Percentiles rank a stretch among this genome's conserved stretches.
phyloP scores from a whole-genome alignment of 2,888 invertebrate species.

The Carterocephalus palaemon region DNA sequence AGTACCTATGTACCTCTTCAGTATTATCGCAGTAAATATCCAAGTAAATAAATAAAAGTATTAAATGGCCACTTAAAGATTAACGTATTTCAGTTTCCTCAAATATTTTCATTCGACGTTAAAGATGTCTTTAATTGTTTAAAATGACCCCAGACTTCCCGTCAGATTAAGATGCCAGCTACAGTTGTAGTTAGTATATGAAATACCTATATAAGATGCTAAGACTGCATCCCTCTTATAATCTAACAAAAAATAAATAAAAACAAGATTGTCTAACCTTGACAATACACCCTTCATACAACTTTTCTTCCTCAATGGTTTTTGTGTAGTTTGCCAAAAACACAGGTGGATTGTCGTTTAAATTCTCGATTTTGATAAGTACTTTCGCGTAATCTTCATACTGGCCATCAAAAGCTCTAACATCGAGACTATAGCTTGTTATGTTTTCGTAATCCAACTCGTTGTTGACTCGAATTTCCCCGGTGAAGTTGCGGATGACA shows the following conservation, averaged over 20 bases:
- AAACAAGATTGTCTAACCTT: slow-evolving; percentile 61
- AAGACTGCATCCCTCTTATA: no score
- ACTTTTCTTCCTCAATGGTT: slow-evolving; percentile 86
- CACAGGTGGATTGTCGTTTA: slow-evolving; percentile 95
- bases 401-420: slow-evolving; percentile 90
- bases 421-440: slow-evolving; percentile 90
- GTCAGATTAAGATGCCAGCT: no score
- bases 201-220: no score
- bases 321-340: slow-evolving; percentile 87
- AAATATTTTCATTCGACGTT: no score
- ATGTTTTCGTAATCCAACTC: slow-evolving; percentile 90
- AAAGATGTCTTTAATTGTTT: no score
- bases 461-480: slow-evolving; percentile 89
- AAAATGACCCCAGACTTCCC: no score
- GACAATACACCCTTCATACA: slow-evolving; percentile 84
- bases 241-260: slow-evolving; percentile 8
- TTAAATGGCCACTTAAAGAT: no score
- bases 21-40: no score
- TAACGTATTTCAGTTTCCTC: no score
- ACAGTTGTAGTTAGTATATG: no score
- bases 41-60: no score
- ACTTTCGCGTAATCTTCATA: slow-evolving; percentile 91
- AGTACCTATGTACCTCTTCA: background rate
- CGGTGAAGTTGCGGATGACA: slow-evolving; percentile 89
- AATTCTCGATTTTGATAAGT: slow-evolving; percentile 90